These are phyloP conservation scores for Drosophila bocki DNA, from an alignment of 1,140 invertebrate species.

Conservation along the genomic window DNA sequence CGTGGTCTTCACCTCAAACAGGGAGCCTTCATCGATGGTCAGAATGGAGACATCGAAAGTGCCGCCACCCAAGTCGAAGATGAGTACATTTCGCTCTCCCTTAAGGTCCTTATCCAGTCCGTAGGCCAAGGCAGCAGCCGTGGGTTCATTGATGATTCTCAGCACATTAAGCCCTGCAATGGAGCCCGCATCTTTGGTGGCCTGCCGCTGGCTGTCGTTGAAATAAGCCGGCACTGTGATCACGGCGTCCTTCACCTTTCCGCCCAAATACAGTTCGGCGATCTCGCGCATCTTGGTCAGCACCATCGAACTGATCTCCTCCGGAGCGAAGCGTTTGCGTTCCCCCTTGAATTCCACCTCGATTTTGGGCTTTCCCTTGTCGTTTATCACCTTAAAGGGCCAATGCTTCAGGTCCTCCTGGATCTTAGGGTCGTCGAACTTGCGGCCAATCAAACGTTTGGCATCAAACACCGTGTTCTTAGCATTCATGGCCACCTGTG, in stretches of 20 bases:
- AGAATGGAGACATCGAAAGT: constrained; percentile 95
- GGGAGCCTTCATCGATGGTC: constrained; percentile 93
- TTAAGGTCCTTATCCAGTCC: constrained; percentile 93
- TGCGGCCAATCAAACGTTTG: constrained; percentile 91
- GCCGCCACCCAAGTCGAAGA: constrained; percentile 91
- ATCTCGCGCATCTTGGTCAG: constrained; percentile 92
- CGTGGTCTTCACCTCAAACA: constrained; percentile 92
- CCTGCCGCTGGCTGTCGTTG: constrained; percentile 89
- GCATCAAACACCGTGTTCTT: constrained; percentile 94
- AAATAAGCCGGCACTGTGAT: constrained; percentile 90
- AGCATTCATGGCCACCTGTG: constrained; percentile 92
- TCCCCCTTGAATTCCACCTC: constrained; percentile 92
- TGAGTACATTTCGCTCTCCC: constrained; percentile 91
- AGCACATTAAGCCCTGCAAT: constrained; percentile 93
- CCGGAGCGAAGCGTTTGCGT: constrained; percentile 91
- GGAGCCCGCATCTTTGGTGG: constrained; percentile 91
- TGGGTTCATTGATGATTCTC: constrained; percentile 93
- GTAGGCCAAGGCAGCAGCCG: constrained; percentile 93
- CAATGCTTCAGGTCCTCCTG: constrained; percentile 92
- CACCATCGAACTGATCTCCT: constrained; percentile 95
- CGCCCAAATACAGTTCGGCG: constrained; percentile 87
- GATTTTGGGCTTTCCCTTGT: constrained; percentile 91
- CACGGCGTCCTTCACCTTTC: constrained; percentile 88
- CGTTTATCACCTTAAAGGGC: constrained; percentile 91
- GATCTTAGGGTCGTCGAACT: constrained; percentile 91